Conservation (phyloP, 2,113 vertebrate species). For the Leptocoma aspasia region DNA sequence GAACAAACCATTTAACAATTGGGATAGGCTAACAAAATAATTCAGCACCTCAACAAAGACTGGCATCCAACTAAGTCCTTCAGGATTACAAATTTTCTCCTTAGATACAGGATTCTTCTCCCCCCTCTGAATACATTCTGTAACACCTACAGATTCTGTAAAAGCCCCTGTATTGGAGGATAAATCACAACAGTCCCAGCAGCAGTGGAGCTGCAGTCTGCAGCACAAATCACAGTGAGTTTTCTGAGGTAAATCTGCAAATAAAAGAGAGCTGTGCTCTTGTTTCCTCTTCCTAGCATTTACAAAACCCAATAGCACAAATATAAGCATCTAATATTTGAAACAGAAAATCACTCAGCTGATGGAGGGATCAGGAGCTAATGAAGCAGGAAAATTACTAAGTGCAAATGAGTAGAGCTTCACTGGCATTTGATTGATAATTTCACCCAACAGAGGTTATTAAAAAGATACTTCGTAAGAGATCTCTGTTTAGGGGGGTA, state of each 20-base stretch:
- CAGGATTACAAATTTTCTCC: background rate
- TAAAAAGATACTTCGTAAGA: background rate
- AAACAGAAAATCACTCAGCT: constrained; percentile 44
- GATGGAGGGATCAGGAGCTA: background rate
- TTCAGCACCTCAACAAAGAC: background rate
- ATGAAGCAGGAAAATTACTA: constrained; percentile 22
- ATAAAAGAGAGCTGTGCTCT: constrained; percentile 18
- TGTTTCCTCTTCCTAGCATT: constrained; percentile 9
- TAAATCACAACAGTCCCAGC: background rate
- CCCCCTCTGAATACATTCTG: background rate
- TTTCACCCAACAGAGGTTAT: constrained; percentile 15
- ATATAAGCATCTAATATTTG: background rate
- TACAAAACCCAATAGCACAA: constrained; percentile 8
- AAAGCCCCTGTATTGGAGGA: constrained; percentile 16
- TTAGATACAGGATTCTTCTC: background rate
- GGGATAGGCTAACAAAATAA: too few relatives aligned
- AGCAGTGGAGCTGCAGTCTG: background rate
- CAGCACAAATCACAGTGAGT: background rate
- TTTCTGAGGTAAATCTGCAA: constrained; percentile 45
- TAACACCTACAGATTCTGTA: constrained; percentile 18
- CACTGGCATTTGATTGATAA: constrained; percentile 6
- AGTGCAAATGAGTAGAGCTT: constrained; percentile 29
- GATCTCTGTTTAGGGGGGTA: background rate
- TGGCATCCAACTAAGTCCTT: constrained; percentile 10
- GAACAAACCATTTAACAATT: too few relatives aligned